Evolutionary conservation across 2,888 invertebrate species (phyloP), one percentile per base, ranked within the genome.

Genomic region (Prosapia bicincta): DNA sequence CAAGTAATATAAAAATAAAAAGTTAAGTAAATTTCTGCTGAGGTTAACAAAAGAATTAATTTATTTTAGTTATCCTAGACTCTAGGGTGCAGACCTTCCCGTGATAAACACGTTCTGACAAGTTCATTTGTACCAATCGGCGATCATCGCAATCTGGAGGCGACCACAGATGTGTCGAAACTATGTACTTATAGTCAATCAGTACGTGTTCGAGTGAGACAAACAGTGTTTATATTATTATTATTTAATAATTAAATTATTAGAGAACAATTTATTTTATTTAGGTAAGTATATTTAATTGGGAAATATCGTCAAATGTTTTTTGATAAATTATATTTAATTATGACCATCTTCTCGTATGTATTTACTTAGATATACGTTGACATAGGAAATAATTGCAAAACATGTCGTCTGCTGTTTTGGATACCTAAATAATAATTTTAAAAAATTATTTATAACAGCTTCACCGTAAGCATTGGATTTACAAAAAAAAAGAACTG

Each of bases 401-500:
- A 38, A 38, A 38, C 38, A 38, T n/a, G n/a, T n/a, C n/a, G n/a
- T 38, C 38, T 38, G 15, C 38, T 38, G 38, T 38, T 38, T 38
- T 38, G 15, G 38, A 38, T 15, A 38, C 38, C 38, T 38, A 38
- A 38, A 38, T 38, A 38, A 38, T 38, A 38, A 38, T 38, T 38
- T 66, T 66, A 66, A 66, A 10, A 25, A 24, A n/a, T 66, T 66
- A 1, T 25, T 66, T 66, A 66, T 26, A 10, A n/a, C n/a, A 23
- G n/a, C 65, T 65, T 23, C 13, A 23, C 66, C 15, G 13, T 9
- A 66, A 66, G 66, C 66, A 66, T 66, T 10, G 26, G 23, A 66
- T 66, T 23, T 66, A 66, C 66, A 66, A 23, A 66, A 66, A 66
- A 24, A 66, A 66, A 66, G 66, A 66, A 66, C 26, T 66, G 66